Evolutionary conservation across 2,888 invertebrate genomes (phyloP), one percentile per base, ranked within the genome.

Genomic region (Coenonympha arcania): DNA sequence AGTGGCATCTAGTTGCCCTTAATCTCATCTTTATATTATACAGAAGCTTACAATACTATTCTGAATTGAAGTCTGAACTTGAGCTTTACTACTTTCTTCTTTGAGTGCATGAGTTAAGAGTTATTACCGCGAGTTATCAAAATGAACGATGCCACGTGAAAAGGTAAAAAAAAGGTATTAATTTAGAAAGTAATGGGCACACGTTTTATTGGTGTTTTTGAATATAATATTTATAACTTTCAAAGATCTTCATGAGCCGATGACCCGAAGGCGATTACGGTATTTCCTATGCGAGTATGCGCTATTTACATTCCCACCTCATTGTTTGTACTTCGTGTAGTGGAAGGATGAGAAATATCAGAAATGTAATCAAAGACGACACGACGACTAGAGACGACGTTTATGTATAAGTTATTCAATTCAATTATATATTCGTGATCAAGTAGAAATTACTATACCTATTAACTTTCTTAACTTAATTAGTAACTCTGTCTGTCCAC

Each of bases 231-330:
- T 76, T 78, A 74, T 71, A 67, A 71, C 72, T 71, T 70, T 69
- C 69, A 67, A 71, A 74, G 73, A 72, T 76, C 73, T 79, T 71
- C 73, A 72, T 76, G 74, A 77, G 79, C 76, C 79, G 77, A 75
- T 77, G 79, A 79, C 79, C 78, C 68, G 72, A 66, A 69, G 72
- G 65, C 64, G 67, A 72, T 76, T 79, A 79, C 79, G 80, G 79
- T 79, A 79, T 76, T 73, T 73, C 65, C 65, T 68, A 68, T 63
- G 58, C 58, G 59, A 65, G 68, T 62, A 64, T 63, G 59, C 63
- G 67, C 66, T 70, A 66, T 67, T 65, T 69, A 75, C 70, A 64
- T 69, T 66, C 65, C 68, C 69, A 68, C 60, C 58, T 58, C 61
- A 59, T 63, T 60, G 63, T 60, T 60, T 61, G 61, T 57, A 59